Percentiles rank a stretch among this genome's conserved stretches.
phyloP scores from a whole-genome alignment of 1,140 invertebrate genomes.

The Druon quercuslanigerum region DNA sequence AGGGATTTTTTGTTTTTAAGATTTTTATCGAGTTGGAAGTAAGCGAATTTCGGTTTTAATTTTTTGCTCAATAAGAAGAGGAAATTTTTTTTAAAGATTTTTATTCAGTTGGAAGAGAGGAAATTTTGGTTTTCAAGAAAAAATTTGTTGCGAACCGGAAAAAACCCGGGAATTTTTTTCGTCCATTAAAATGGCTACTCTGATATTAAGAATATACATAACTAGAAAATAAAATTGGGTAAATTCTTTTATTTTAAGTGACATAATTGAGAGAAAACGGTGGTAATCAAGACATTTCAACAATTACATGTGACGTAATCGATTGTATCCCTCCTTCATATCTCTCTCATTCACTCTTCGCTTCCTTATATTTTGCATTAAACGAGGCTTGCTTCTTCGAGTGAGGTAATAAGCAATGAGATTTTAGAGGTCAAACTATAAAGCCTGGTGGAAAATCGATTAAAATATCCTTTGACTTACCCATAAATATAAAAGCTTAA shows the following conservation, averaged over 20 bases:
- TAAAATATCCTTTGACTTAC: not conserved
- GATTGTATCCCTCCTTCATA: slow-evolving; percentile 11
- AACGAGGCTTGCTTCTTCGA: not conserved
- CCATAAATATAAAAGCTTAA: not conserved
- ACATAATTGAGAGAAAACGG: not conserved
- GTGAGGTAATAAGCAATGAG: slow-evolving; percentile 17
- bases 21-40: too few relatives aligned
- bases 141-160: too few relatives aligned
- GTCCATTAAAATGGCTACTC: too few relatives aligned
- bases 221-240: not conserved
- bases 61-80: too few relatives aligned
- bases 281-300: not conserved
- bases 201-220: not conserved
- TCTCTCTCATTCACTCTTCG: not conserved
- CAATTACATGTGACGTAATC: not conserved
- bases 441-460: not conserved
- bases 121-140: too few relatives aligned
- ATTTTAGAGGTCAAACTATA: not conserved
- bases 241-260: slow-evolving; percentile 6
- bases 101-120: too few relatives aligned
- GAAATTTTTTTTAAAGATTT: too few relatives aligned
- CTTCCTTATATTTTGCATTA: slow-evolving; percentile 9
- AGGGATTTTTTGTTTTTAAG: too few relatives aligned
- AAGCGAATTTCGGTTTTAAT: too few relatives aligned
- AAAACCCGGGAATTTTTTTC: too few relatives aligned